These are phyloP conservation scores for Calonectris borealis DNA, from an alignment of 2,113 vertebrate genomes.

Conservation along the genomic window DNA sequence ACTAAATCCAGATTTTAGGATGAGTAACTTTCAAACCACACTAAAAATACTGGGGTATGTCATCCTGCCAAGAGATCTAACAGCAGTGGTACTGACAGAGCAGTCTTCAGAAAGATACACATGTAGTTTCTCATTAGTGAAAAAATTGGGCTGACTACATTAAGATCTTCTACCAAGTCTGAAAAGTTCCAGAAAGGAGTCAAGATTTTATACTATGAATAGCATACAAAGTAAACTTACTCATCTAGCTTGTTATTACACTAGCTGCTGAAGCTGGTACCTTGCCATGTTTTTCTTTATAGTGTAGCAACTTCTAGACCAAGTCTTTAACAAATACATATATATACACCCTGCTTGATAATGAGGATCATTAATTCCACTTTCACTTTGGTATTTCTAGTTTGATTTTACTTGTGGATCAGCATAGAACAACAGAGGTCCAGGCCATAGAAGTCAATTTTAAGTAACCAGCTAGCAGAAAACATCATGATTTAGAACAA, in stretches of 20 bases:
- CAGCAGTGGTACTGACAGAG: not conserved
- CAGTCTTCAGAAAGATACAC: not conserved
- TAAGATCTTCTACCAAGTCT: not conserved
- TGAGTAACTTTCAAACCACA: not conserved
- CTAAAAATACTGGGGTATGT: rapidly evolving
- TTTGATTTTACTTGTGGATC: not conserved
- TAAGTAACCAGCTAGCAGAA: not conserved
- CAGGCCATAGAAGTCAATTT: not conserved
- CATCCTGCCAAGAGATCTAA: not conserved
- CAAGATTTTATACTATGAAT: not conserved
- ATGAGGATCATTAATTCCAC: not conserved
- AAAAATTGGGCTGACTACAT: not conserved
- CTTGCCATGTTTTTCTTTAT: not conserved
- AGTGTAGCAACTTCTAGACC: not conserved
- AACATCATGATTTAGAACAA: not conserved
- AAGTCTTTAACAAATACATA: not conserved
- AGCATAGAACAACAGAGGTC: not conserved
- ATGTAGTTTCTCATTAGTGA: not conserved
- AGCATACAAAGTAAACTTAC: not conserved
- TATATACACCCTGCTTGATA: too few relatives aligned
- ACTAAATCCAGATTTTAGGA: not conserved
- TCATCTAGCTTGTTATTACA: not conserved
- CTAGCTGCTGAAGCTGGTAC: not conserved
- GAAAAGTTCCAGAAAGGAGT: not conserved
- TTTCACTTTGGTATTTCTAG: not conserved